These are phyloP conservation scores for Drosophila elegans DNA, from an alignment of 1,140 invertebrate species.

Conservation along the genomic window DNA sequence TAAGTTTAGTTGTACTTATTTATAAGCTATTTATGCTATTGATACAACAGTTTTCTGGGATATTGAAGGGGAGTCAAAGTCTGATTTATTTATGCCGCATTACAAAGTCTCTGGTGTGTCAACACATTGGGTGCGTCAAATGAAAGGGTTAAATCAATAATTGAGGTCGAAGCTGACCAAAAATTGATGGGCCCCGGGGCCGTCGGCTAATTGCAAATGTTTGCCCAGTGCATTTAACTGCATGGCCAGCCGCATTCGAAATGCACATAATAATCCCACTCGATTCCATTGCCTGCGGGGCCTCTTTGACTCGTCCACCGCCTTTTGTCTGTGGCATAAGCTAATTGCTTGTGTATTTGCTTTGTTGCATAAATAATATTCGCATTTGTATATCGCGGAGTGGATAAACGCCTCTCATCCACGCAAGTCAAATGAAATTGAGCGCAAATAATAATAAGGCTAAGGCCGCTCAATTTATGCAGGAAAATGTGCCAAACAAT, in stretches of 20 bases:
- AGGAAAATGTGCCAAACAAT: conserved; percentile 61
- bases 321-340: conserved; percentile 28
- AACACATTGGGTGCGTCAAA: conserved; percentile 27
- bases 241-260: conserved; percentile 16
- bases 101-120: conserved; percentile 31
- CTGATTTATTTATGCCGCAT: conserved; percentile 41
- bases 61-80: neutral
- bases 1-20: too few relatives aligned
- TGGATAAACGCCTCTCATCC: conserved; percentile 20
- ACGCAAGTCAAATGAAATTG: conserved; percentile 56
- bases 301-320: conserved; percentile 7
- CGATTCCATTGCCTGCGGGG: conserved; percentile 13
- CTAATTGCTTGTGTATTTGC: conserved; percentile 41
- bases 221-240: conserved; percentile 25
- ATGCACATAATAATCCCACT: conserved; percentile 27
- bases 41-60: too few relatives aligned
- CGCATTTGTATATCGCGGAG: neutral
- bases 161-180: conserved; percentile 29
- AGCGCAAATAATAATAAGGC: conserved; percentile 66
- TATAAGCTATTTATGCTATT: too few relatives aligned
- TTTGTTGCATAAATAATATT: conserved; percentile 34
- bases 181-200: conserved; percentile 16
- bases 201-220: conserved; percentile 41
- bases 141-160: conserved; percentile 43
- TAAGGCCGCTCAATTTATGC: conserved; percentile 55